A percentile compares a stretch with the other conserved stretches of the same genome.
Conservation (phyloP, 2,797 vertebrate genomes). For the Poeciliopsis presidionis region DNA sequence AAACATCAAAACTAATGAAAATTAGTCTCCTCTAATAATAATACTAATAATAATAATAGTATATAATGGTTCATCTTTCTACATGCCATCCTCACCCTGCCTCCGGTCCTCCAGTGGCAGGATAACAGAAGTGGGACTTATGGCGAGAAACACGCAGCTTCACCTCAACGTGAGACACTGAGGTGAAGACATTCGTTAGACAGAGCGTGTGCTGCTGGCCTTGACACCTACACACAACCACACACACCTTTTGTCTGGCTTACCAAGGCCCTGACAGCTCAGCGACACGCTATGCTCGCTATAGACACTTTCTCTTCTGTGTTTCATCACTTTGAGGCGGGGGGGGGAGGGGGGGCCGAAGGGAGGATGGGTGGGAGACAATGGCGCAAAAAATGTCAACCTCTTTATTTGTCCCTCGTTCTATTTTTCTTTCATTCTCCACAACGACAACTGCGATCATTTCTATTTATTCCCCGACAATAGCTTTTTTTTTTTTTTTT, state of each 20-base stretch:
- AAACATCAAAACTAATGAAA: background rate
- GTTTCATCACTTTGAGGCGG: conserved; percentile 18
- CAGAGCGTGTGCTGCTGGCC: conserved; percentile 26
- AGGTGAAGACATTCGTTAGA: conserved; percentile 41
- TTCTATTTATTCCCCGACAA: conserved; percentile 46
- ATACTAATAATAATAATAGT: no score
- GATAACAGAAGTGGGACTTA: conserved; percentile 37
- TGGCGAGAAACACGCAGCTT: conserved; percentile 12
- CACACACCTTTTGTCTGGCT: conserved; percentile 64
- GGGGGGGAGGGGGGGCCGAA: no score
- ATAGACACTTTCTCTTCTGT: conserved; percentile 56
- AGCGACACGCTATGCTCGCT: conserved; percentile 57
- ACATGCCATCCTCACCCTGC: background rate
- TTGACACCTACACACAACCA: conserved; percentile 29
- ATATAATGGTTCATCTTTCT: background rate
- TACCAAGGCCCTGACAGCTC: conserved; percentile 59
- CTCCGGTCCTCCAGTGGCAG: conserved; percentile 29
- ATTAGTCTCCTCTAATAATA: background rate
- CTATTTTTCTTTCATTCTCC: conserved; percentile 32
- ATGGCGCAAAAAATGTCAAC: conserved; percentile 48
- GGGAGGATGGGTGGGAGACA: conserved; percentile 10
- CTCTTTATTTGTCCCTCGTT: conserved; percentile 40
- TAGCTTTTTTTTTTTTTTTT: background rate
- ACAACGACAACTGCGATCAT: conserved; percentile 39
- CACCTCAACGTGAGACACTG: conserved; percentile 14